Evolutionary conservation across 2,113 vertebrate species (phyloP).

Genomic region (Myotis lucifugus): DNA sequence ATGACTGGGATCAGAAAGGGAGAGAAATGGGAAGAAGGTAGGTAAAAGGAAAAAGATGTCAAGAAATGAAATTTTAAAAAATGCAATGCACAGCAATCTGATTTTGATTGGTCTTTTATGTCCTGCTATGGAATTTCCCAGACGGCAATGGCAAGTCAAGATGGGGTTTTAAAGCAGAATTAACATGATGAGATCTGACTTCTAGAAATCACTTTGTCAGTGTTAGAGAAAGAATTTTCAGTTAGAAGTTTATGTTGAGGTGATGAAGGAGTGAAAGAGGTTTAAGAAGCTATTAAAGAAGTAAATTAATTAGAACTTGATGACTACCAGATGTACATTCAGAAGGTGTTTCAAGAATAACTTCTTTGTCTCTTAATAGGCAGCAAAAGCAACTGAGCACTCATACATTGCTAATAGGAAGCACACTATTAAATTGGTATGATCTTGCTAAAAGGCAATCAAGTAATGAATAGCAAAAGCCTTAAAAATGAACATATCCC

Average conservation of each 20-base stretch:
- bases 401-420: neutral
- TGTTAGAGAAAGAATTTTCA: slow-evolving; percentile 17
- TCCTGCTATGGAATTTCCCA: neutral
- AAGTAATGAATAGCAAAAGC: slow-evolving; percentile 13
- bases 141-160: neutral
- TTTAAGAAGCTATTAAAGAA: neutral
- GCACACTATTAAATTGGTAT: neutral
- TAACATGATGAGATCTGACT: neutral
- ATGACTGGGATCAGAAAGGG: neutral
- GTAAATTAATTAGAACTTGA: neutral
- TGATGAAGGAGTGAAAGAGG: neutral
- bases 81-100: neutral
- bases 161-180: neutral
- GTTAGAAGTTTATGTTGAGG: neutral
- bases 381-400: neutral
- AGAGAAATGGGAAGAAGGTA: neutral
- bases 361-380: neutral
- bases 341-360: slow-evolving; percentile 2
- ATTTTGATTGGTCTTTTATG: neutral
- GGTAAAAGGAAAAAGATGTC: neutral
- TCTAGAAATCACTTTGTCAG: neutral
- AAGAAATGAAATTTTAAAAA: neutral
- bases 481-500: slow-evolving; percentile 11
- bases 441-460: neutral
- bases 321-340: neutral